Conservation (phyloP, 1,140 invertebrate species). For the Odontomachus brunneus region DNA sequence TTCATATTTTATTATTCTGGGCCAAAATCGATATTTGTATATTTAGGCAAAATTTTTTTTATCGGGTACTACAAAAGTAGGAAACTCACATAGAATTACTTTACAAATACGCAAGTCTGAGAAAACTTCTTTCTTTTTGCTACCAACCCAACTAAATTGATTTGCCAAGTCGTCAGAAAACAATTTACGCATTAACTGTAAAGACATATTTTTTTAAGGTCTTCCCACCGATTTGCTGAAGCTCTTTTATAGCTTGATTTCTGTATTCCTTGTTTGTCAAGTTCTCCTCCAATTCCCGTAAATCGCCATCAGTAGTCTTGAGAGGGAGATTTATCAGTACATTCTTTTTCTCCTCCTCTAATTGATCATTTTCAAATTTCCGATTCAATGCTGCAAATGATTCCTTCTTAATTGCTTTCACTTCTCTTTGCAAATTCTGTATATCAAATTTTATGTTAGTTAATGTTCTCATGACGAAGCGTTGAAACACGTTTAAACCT, state of each 20-base stretch:
- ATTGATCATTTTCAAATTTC: neutral
- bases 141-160: neutral
- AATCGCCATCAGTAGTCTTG: neutral
- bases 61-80: no score
- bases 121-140: neutral
- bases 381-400: neutral
- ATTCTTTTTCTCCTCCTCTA: neutral
- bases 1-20: no score
- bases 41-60: no score
- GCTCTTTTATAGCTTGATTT: neutral
- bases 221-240: neutral
- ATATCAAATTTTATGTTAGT: neutral
- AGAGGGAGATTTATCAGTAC: neutral
- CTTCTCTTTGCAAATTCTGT: neutral
- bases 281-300: neutral
- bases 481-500: neutral
- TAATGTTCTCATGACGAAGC: neutral
- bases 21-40: no score
- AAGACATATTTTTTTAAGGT: neutral
- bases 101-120: neutral
- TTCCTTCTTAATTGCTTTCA: neutral
- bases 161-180: neutral
- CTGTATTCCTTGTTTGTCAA: neutral
- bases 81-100: neutral
- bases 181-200: neutral